Evolutionary conservation across 2,797 vertebrate species (phyloP).

Genomic region (Loriculus beryllinus): DNA sequence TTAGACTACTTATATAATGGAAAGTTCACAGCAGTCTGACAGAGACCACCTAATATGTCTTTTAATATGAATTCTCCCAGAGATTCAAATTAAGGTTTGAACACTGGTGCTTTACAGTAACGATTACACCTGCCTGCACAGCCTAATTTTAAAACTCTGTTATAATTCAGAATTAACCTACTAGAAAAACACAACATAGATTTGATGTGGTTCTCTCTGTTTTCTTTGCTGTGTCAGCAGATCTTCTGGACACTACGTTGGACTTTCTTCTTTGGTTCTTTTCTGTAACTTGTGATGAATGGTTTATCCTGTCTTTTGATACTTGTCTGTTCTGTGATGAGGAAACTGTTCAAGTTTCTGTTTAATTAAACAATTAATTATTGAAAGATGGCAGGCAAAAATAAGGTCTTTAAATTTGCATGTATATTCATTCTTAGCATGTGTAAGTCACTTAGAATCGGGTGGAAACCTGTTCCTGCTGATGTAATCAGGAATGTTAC

Average conservation of each 20-base stretch:
- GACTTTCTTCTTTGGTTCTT: neutral
- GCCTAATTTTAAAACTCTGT: constrained; percentile 15
- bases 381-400: neutral
- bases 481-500: neutral
- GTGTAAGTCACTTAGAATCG: neutral
- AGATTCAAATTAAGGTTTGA: constrained; percentile 63
- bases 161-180: constrained; percentile 19
- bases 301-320: neutral
- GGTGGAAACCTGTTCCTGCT: neutral
- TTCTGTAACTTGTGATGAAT: neutral
- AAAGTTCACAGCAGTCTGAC: constrained; percentile 48
- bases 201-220: neutral
- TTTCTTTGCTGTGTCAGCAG: neutral
- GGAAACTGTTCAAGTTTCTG: neutral
- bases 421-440: neutral
- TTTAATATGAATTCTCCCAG: constrained; percentile 48
- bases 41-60: constrained; percentile 12
- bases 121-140: neutral
- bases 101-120: constrained; percentile 4
- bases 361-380: neutral
- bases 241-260: neutral
- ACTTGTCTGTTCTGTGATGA: neutral
- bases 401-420: neutral
- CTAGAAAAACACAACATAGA: neutral
- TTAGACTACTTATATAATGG: constrained; percentile 49